phyloP scores from a whole-genome alignment of 2,888 invertebrate species.

The Gerris lacustris region DNA sequence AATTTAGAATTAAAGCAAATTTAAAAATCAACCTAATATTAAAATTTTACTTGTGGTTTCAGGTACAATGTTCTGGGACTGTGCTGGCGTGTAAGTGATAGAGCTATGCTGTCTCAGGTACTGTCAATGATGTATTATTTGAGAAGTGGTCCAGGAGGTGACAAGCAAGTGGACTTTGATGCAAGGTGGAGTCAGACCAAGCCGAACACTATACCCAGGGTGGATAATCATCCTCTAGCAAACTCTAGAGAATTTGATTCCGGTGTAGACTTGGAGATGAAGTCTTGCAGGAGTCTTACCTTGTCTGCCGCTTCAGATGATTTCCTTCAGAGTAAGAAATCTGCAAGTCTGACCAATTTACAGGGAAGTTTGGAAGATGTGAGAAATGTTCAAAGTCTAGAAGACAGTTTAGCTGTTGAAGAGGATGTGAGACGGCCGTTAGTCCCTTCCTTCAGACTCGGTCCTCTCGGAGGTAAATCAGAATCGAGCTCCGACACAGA shows the following conservation, averaged over 20 bases:
- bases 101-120: conserved; percentile 41
- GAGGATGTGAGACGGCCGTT: conserved; percentile 40
- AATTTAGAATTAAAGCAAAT: no score
- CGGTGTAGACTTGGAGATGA: conserved; percentile 31
- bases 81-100: conserved; percentile 48
- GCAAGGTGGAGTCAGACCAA: conserved; percentile 58
- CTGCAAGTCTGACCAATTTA: conserved; percentile 45
- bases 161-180: conserved; percentile 47
- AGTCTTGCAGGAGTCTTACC: conserved; percentile 23
- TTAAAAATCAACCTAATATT: background rate
- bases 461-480: conserved; percentile 30
- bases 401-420: conserved; percentile 44
- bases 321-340: conserved; percentile 30
- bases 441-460: conserved; percentile 37
- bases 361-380: conserved; percentile 57
- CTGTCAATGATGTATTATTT: conserved; percentile 42
- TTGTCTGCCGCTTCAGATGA: conserved; percentile 32
- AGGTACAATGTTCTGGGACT: conserved; percentile 61
- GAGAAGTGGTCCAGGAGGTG: conserved; percentile 31
- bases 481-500: conserved; percentile 49
- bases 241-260: conserved; percentile 31
- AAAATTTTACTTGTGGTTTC: conserved; percentile 24
- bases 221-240: conserved; percentile 39
- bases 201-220: conserved; percentile 47
- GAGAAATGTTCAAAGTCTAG: conserved; percentile 35